Percentiles rank a stretch among this genome's conserved stretches.
Conservation (phyloP, 2,888 invertebrate species). For the Sarcophaga variegata region DNA sequence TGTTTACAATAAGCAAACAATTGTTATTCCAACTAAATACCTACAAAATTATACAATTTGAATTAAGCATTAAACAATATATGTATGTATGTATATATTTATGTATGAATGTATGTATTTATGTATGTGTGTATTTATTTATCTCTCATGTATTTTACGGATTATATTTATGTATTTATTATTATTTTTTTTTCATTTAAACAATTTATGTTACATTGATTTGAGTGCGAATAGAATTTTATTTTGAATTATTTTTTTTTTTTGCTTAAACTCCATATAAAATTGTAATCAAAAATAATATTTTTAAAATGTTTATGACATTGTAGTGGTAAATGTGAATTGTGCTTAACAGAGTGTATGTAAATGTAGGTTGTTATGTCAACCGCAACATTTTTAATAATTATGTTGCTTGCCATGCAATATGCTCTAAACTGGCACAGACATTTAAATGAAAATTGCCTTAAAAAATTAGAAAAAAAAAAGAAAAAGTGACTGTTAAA, state of each 20-base stretch:
- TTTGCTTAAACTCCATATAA: too few relatives aligned
- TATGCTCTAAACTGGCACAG: constrained; percentile 15
- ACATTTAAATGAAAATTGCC: constrained; percentile 16
- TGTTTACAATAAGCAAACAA: not conserved
- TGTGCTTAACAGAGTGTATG: not conserved
- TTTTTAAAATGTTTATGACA: not conserved
- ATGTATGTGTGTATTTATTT: not conserved
- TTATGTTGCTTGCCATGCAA: constrained; percentile 30
- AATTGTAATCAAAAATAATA: too few relatives aligned
- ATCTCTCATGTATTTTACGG: not conserved
- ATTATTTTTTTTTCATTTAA: not conserved
- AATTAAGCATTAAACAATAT: too few relatives aligned
- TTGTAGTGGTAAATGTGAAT: not conserved
- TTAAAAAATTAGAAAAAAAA: not conserved
- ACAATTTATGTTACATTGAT: not conserved
- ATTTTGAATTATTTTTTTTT: too few relatives aligned
- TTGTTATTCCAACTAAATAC: not conserved
- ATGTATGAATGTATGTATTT: too few relatives aligned
- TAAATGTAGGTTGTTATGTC: constrained; percentile 20
- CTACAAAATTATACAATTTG: too few relatives aligned
- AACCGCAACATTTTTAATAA: constrained; percentile 44
- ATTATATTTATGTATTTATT: not conserved
- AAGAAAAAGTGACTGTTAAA: not conserved
- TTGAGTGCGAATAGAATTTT: not conserved
- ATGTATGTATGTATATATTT: too few relatives aligned